Percentiles rank a stretch among this genome's conserved stretches.
Conservation (phyloP, 2,797 vertebrate species). For the Pitangus sulphuratus region DNA sequence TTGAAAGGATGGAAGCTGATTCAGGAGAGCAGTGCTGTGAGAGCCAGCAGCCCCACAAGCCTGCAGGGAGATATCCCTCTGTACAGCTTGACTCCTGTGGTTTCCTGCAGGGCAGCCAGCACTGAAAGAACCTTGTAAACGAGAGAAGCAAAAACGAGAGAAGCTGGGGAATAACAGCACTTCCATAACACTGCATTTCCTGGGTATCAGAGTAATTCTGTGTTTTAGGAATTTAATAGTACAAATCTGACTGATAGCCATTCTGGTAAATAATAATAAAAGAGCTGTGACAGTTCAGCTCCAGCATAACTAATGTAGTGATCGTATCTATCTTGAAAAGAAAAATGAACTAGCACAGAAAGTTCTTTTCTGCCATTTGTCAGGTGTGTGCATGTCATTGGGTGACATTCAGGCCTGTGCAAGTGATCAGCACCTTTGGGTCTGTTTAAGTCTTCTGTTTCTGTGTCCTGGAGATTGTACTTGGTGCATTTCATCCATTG, state of each 20-base stretch:
- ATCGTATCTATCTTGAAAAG: neutral
- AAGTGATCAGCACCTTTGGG: neutral
- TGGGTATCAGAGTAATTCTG: neutral
- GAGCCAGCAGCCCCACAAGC: neutral
- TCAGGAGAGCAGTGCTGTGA: neutral
- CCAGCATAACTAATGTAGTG: neutral
- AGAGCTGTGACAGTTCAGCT: neutral
- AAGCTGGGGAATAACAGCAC: neutral
- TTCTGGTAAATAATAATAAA: conserved; percentile 36
- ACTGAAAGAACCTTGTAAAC: neutral
- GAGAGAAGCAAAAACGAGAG: neutral
- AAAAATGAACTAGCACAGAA: neutral
- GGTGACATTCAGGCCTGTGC: neutral
- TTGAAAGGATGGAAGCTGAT: neutral
- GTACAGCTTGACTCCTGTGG: neutral
- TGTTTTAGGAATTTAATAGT: neutral
- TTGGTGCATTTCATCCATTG: neutral
- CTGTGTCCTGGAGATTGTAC: neutral
- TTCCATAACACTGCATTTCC: neutral
- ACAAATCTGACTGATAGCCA: neutral
- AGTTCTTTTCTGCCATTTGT: neutral
- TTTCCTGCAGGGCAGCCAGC: neutral
- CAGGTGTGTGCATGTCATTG: neutral
- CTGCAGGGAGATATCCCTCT: neutral
- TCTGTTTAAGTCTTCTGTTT: neutral